Evolutionary conservation across 2,888 invertebrate species (phyloP).

Genomic region (Sympetrum striolatum): DNA sequence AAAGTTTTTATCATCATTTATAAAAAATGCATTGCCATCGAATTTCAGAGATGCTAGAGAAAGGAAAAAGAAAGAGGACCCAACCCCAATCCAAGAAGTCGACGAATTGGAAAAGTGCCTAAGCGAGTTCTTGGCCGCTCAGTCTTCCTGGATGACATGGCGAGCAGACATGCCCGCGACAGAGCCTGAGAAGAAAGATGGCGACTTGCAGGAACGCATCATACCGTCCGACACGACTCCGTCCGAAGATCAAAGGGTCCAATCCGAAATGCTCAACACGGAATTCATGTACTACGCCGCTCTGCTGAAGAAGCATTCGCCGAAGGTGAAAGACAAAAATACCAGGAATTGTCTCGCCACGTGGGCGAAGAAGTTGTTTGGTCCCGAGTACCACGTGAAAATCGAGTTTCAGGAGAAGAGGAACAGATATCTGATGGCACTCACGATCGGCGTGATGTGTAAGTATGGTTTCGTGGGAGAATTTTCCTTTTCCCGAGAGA

Average conservation of each 20-base stretch:
- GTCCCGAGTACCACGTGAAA: conserved; percentile 61
- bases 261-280: conserved; percentile 58
- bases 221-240: neutral
- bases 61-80: too few relatives aligned
- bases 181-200: neutral
- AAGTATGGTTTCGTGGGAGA: neutral
- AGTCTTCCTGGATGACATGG: neutral
- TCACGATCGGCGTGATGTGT: neutral
- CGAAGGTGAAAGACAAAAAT: conserved; percentile 56
- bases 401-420: conserved; percentile 59
- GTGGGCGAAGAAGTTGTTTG: conserved; percentile 62
- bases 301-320: conserved; percentile 58
- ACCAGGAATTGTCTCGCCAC: conserved; percentile 58
- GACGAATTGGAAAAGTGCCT: neutral
- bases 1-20: too few relatives aligned
- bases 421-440: conserved; percentile 56
- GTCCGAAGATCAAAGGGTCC: neutral
- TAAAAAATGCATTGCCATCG: too few relatives aligned
- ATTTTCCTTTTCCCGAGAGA: too few relatives aligned
- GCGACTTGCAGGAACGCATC: neutral
- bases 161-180: neutral
- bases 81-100: too few relatives aligned
- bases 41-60: too few relatives aligned
- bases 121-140: neutral
- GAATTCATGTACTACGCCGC: conserved; percentile 63